phyloP scores from a whole-genome alignment of 2,113 vertebrate genomes.

The Melanotaenia duboulayi region DNA sequence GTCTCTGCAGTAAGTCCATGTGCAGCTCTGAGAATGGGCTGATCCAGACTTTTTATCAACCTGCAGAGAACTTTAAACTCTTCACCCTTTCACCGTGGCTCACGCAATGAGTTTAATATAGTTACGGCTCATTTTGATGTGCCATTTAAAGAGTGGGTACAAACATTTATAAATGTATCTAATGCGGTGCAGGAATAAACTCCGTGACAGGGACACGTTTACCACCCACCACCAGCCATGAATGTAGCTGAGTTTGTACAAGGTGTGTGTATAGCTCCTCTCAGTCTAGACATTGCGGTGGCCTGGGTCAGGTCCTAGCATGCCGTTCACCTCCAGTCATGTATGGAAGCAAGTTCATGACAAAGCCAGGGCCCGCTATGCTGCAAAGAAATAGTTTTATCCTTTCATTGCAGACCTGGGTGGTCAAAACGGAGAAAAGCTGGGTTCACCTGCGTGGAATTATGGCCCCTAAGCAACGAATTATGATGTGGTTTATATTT shows the following conservation, averaged over 20 bases:
- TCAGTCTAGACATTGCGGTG: constrained; percentile 35
- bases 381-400: constrained; percentile 34
- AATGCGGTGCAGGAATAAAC: background rate
- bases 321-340: constrained; percentile 54
- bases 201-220: background rate
- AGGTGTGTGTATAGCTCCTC: constrained; percentile 16
- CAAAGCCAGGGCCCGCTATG: constrained; percentile 19
- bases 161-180: too few species aligned
- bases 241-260: constrained; percentile 14
- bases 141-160: too few species aligned
- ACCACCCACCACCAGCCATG: constrained; percentile 8
- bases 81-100: too few species aligned
- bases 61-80: too few species aligned
- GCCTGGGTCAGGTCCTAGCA: constrained; percentile 48
- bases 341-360: constrained; percentile 29
- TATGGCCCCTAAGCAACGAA: constrained; percentile 73
- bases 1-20: too few species aligned
- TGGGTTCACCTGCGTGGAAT: constrained; percentile 71
- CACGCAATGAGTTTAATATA: too few species aligned
- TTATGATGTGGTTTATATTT: constrained; percentile 84
- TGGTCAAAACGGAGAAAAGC: constrained; percentile 72
- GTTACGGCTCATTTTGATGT: too few species aligned
- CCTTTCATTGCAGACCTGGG: constrained; percentile 61
- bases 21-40: too few species aligned
- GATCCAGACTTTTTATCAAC: too few species aligned